A percentile compares a stretch with the other conserved stretches of the same genome.
These are phyloP conservation scores for Balaenoptera acutorostrata DNA, from an alignment of 2,113 vertebrate genomes.

Conservation along the genomic window DNA sequence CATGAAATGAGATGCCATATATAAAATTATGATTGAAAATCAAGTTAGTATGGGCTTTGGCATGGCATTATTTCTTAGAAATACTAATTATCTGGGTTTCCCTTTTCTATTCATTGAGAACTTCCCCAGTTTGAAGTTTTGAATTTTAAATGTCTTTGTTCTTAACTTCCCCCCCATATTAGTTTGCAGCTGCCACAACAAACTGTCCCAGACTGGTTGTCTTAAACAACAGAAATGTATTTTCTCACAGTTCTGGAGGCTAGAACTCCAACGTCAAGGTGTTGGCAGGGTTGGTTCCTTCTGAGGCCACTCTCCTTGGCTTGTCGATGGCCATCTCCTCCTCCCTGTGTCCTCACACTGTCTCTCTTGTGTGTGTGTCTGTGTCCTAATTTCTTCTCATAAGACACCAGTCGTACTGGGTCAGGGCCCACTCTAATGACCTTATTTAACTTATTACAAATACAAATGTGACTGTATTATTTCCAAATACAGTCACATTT, in stretches of 20 bases:
- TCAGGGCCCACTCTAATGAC: neutral
- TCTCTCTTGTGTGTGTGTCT: neutral
- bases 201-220: neutral
- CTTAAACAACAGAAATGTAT: neutral
- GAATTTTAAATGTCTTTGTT: neutral
- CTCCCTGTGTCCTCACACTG: neutral
- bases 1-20: neutral
- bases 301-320: neutral
- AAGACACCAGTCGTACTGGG: neutral
- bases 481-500: neutral
- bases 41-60: neutral
- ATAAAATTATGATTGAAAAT: neutral
- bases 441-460: neutral
- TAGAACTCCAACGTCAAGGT: neutral
- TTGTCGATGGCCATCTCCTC: neutral
- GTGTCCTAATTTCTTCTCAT: neutral
- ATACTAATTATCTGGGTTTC: neutral
- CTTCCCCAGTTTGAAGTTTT: neutral
- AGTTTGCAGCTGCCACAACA: neutral
- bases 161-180: neutral
- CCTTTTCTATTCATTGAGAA: neutral
- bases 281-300: neutral
- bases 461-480: neutral
- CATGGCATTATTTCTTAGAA: neutral
- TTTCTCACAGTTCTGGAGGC: neutral